Conservation (phyloP, 1,140 invertebrate genomes). For the Zaprionus africanus region DNA sequence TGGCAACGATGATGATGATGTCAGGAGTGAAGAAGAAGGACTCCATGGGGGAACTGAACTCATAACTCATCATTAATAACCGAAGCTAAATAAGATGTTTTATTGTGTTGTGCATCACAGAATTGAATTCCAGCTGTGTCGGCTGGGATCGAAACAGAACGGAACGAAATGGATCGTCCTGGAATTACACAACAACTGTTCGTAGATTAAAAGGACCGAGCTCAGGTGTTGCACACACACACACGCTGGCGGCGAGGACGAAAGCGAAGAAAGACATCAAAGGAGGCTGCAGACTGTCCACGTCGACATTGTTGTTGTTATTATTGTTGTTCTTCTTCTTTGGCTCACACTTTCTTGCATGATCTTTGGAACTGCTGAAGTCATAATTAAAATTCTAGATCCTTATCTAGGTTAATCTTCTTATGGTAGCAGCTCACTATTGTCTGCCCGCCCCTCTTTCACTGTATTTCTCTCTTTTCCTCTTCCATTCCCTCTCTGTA, state of each 20-base stretch:
- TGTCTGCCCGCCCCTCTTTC: background rate
- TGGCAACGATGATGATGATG: slow-evolving; percentile 41
- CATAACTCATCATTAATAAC: slow-evolving; percentile 83
- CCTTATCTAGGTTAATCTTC: slow-evolving; percentile 46
- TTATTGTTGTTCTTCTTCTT: slow-evolving; percentile 29
- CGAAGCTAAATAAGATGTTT: slow-evolving; percentile 80
- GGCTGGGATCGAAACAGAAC: slow-evolving; percentile 9
- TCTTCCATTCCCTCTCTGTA: background rate
- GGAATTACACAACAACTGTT: slow-evolving; percentile 37
- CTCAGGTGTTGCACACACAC: slow-evolving; percentile 49
- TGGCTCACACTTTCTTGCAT: slow-evolving; percentile 63
- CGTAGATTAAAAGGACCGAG: slow-evolving; percentile 24
- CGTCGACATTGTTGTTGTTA: slow-evolving; percentile 36
- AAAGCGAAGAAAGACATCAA: slow-evolving; percentile 66
- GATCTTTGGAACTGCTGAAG: slow-evolving; percentile 33
- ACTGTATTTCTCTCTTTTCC: background rate
- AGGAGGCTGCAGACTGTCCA: slow-evolving; percentile 34
- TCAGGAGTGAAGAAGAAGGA: slow-evolving; percentile 25
- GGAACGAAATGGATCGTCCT: background rate
- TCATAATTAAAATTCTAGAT: slow-evolving; percentile 63
- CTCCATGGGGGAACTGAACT: slow-evolving; percentile 72
- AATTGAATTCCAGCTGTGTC: slow-evolving; percentile 79
- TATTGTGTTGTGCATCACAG: slow-evolving; percentile 70
- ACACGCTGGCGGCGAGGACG: slow-evolving; percentile 42
- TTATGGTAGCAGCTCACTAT: slow-evolving; percentile 44